These are phyloP conservation scores for Cebidichthys violaceus DNA, from an alignment of 2,113 vertebrate genomes.

Conservation along the genomic window DNA sequence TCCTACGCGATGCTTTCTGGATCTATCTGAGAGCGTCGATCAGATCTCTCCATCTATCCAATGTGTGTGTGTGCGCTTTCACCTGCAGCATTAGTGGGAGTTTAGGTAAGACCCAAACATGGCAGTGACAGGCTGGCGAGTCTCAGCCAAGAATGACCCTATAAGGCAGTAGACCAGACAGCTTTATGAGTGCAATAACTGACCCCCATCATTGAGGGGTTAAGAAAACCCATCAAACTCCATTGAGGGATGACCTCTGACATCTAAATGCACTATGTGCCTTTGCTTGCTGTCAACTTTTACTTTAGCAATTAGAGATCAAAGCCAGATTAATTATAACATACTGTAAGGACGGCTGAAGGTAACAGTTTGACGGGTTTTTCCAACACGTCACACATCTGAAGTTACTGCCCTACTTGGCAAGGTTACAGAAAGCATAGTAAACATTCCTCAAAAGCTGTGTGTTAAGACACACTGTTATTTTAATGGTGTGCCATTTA, in stretches of 20 bases:
- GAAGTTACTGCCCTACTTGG: slow-evolving; percentile 47
- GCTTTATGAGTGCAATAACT: slow-evolving; percentile 64
- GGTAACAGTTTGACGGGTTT: slow-evolving; percentile 49
- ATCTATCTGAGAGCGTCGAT: slow-evolving; percentile 26
- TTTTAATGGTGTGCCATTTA: slow-evolving; percentile 16
- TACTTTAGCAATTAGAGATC: slow-evolving; percentile 24
- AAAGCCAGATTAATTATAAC: slow-evolving; percentile 34
- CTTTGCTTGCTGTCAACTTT: slow-evolving; percentile 19
- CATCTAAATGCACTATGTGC: slow-evolving; percentile 1
- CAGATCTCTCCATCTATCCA: not conserved
- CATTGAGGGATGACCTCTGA: slow-evolving; percentile 41
- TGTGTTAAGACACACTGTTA: slow-evolving; percentile 19
- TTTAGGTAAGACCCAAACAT: slow-evolving; percentile 70
- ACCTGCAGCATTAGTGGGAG: slow-evolving; percentile 40
- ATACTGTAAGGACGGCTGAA: slow-evolving; percentile 8
- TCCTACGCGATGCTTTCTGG: slow-evolving; percentile 1
- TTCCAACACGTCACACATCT: slow-evolving; percentile 47
- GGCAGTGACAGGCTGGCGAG: slow-evolving; percentile 50
- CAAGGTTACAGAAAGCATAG: slow-evolving; percentile 27
- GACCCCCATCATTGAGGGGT: slow-evolving; percentile 53
- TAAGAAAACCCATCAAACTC: slow-evolving; percentile 53
- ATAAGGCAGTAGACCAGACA: slow-evolving; percentile 68
- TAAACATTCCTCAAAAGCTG: slow-evolving; percentile 42
- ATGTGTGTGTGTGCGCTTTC: not conserved
- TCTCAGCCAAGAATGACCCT: slow-evolving; percentile 66